Evolutionary conservation across 2,888 invertebrate species (phyloP), one percentile per base, ranked within the genome.

Genomic region (Marronus borbonicus): DNA sequence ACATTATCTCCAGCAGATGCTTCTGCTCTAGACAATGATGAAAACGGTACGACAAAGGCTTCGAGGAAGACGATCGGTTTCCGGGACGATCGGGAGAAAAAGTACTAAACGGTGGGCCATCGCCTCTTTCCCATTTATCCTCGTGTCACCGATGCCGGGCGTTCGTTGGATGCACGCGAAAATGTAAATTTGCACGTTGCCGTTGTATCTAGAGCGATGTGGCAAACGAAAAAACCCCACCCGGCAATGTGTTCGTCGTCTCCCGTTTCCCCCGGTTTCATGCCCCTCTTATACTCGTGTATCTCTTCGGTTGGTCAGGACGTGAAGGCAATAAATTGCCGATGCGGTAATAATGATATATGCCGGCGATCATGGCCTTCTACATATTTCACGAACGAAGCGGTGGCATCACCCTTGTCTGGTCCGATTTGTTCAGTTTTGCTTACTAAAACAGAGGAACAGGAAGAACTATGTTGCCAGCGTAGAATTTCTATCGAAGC

Each of bases 261-360:
- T 58, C 55, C 55, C 5, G 17, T 52, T 17, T 58, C 17, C 20
- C 20, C 2, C 44, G 12, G 44, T 44, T 44, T 12, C 31, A 36
- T 36, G 31, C 24, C 66, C 49, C 20, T 64, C 66, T 66, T 66
- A 49, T 66, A 39, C 44, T 49, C 20, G 44, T 44, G 44, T 44
- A 44, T 44, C 44, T 44, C 44, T 12, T 44, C 1, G 44, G 44
- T 66, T 31, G 66, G 66, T 49, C 49, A 66, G 66, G 66, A 66
- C 66, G 31, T 31, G 66, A 44, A 58, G 66, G 49, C 24, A 82
- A 82, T 82, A 83, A 82, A 83, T 81, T 81, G 82, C 81, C 80
- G 80, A 81, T 79, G 80, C 80, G 80, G 81, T 83, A 83, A 83
- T 83, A 83, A 83, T 83, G 83, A 83, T 83, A 83, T 83, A 83